phyloP scores from a whole-genome alignment of 2,113 vertebrate species.

The Ceyx margarethae region DNA sequence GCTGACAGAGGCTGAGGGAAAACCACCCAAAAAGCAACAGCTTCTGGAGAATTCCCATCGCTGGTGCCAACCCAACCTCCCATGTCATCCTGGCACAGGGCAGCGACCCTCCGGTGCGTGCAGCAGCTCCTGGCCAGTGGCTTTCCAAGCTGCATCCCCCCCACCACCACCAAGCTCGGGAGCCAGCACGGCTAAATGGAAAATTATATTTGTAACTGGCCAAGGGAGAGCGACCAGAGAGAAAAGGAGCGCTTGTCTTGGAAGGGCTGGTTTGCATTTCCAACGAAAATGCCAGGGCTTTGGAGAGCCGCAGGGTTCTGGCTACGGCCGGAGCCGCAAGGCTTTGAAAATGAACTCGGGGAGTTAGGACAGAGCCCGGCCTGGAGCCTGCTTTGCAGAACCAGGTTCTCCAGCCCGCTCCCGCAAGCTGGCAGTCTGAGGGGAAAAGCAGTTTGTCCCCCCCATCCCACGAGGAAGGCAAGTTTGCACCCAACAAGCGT shows the following conservation, averaged over 20 bases:
- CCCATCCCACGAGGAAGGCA: neutral
- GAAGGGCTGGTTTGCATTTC: slow-evolving; percentile 27
- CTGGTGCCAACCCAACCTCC: neutral
- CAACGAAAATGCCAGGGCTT: slow-evolving; percentile 41
- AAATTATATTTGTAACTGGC: neutral
- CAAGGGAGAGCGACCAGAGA: neutral
- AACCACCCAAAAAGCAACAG: neutral
- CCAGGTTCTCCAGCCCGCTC: neutral
- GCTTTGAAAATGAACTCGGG: neutral
- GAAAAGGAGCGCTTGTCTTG: neutral
- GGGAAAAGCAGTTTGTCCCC: neutral
- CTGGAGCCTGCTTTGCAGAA: neutral
- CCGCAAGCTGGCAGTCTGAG: neutral
- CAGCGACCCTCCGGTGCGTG: neutral
- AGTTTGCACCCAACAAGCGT: neutral
- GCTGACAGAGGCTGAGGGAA: neutral
- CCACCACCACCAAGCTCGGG: neutral
- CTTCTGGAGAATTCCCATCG: neutral
- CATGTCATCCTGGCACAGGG: neutral
- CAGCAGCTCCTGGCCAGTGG: neutral
- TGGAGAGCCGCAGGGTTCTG: slow-evolving; percentile 38
- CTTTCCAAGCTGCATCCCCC: neutral
- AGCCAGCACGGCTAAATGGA: neutral
- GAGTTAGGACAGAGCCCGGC: neutral
- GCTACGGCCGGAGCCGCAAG: neutral